A percentile compares a stretch with the other conserved stretches of the same genome.
Evolutionary conservation across 2,113 vertebrate genomes (phyloP).

Genomic region (Ochotona curzoniae): DNA sequence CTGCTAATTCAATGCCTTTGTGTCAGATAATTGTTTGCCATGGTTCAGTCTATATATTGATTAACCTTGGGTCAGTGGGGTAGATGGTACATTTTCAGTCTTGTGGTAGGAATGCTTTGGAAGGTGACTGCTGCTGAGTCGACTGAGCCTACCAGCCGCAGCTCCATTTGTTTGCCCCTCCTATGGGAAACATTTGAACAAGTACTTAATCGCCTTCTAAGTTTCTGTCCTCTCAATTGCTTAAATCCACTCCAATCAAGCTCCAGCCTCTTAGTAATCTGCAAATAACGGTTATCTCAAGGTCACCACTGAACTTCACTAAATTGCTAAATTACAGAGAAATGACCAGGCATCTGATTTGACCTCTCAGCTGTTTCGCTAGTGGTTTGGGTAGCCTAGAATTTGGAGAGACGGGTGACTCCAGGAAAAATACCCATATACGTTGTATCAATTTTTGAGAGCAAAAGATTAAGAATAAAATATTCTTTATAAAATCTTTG

Average conservation of each 20-base stretch:
- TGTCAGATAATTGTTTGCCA: neutral
- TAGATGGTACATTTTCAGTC: neutral
- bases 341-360: neutral
- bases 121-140: neutral
- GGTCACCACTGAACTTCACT: neutral
- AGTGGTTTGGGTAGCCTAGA: neutral
- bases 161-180: neutral
- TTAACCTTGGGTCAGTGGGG: neutral
- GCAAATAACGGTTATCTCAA: neutral
- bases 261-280: neutral
- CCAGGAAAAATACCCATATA: neutral
- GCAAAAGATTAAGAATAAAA: neutral
- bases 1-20: neutral
- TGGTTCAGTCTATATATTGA: neutral
- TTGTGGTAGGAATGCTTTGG: neutral
- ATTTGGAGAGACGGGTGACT: neutral
- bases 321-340: slow-evolving; percentile 5
- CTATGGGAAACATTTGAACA: neutral
- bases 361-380: neutral
- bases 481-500: neutral
- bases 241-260: neutral
- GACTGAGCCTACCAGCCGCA: neutral
- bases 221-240: neutral
- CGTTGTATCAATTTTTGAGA: neutral
- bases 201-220: neutral